Conservation (phyloP, 2,113 vertebrate genomes). For the Tilapia sparmanii region DNA sequence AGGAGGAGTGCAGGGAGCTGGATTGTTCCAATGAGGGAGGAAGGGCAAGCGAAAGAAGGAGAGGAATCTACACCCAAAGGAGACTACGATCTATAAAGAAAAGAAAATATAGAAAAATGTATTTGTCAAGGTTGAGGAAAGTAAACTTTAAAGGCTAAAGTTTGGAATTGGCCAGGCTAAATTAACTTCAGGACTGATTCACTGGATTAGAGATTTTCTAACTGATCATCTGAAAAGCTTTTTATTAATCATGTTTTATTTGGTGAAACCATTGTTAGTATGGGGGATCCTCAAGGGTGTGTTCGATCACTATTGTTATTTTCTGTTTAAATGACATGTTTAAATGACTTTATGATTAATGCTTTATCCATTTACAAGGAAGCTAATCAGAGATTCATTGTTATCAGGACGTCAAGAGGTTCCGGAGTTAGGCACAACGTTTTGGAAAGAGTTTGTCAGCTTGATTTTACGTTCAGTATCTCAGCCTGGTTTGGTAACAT, state of each 20-base stretch:
- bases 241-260: neutral
- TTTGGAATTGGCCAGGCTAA: neutral
- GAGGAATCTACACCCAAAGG: constrained; percentile 65
- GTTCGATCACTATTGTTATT: neutral
- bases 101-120: neutral
- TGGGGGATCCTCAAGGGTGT: neutral
- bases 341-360: neutral
- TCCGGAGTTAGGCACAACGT: neutral
- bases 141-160: neutral
- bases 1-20: constrained; percentile 72
- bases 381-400: neutral
- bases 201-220: neutral
- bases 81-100: constrained; percentile 15
- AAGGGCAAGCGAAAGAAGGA: constrained; percentile 54
- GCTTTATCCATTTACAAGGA: neutral
- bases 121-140: neutral
- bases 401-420: neutral
- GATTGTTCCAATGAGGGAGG: constrained; percentile 28
- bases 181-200: neutral
- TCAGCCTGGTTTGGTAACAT: neutral
- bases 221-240: neutral
- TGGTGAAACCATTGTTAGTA: neutral
- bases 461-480: neutral
- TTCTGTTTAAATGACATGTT: neutral
- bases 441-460: neutral